These are phyloP conservation scores for Enteromius thamalakanensis DNA, from an alignment of 2,797 vertebrate genomes.

Conservation along the genomic window DNA sequence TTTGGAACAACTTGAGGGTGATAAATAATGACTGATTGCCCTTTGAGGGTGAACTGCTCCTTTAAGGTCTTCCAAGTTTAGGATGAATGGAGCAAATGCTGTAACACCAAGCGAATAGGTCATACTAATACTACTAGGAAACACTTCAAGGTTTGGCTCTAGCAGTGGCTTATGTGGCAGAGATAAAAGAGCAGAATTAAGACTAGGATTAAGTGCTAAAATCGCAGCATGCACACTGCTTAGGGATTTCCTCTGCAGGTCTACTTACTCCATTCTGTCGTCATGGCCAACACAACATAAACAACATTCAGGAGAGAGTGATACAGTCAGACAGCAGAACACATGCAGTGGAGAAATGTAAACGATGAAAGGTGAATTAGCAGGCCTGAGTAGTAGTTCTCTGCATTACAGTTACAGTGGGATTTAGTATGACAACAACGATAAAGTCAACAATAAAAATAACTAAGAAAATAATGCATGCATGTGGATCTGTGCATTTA, in stretches of 20 bases:
- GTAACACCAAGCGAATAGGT: slow-evolving; percentile 2
- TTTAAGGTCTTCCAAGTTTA: background rate
- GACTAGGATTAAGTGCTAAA: slow-evolving; percentile 63
- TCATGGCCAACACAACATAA: slow-evolving; percentile 69
- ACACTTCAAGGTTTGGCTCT: slow-evolving; percentile 62
- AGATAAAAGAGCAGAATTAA: slow-evolving; percentile 68
- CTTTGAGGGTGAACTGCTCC: background rate
- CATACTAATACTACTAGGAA: slow-evolving; percentile 15
- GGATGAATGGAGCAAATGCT: background rate
- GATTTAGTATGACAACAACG: background rate
- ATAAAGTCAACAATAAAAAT: background rate
- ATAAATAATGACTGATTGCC: background rate
- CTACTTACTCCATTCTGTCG: slow-evolving; percentile 95
- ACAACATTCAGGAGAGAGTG: slow-evolving; percentile 71
- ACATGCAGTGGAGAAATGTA: slow-evolving; percentile 46
- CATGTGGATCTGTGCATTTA: background rate
- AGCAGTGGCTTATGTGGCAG: slow-evolving; percentile 45
- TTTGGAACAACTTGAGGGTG: background rate
- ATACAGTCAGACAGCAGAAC: slow-evolving; percentile 63
- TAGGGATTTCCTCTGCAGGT: slow-evolving; percentile 78
- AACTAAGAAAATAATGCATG: background rate
- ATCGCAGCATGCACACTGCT: slow-evolving; percentile 82
- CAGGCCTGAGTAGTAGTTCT: background rate
- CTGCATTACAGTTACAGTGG: background rate
- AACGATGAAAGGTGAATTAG: slow-evolving; percentile 30